Evolutionary conservation across 2,888 invertebrate species (phyloP).

Genomic region (Homarus gammarus): DNA sequence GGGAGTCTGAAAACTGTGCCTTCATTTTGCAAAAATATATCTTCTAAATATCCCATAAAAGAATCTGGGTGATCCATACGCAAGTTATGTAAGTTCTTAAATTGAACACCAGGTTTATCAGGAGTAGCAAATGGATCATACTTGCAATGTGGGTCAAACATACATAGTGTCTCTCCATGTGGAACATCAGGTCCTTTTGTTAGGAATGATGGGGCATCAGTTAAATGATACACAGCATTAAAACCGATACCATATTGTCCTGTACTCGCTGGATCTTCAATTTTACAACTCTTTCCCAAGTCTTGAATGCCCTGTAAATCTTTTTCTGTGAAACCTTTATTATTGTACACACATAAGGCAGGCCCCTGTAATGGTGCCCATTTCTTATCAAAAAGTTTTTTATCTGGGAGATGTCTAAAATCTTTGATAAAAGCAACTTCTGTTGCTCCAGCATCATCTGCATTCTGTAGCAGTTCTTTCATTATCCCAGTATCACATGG

Average conservation of each 20-base stretch:
- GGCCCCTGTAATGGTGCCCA: slow-evolving; percentile 50
- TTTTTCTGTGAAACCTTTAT: slow-evolving; percentile 36
- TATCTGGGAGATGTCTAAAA: slow-evolving; percentile 20
- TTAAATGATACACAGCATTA: slow-evolving; percentile 56
- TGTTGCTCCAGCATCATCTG: slow-evolving; percentile 61
- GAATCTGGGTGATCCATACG: slow-evolving; percentile 45
- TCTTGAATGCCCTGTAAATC: slow-evolving; percentile 49
- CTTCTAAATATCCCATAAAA: slow-evolving; percentile 40
- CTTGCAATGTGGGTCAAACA: slow-evolving; percentile 62
- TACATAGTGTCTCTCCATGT: slow-evolving; percentile 39
- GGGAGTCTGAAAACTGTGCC: slow-evolving; percentile 55
- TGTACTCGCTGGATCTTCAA: slow-evolving; percentile 32
- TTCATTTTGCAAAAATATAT: slow-evolving; percentile 4
- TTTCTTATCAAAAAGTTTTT: slow-evolving; percentile 32
- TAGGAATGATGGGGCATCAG: slow-evolving; percentile 57
- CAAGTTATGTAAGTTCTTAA: slow-evolving; percentile 23
- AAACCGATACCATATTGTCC: slow-evolving; percentile 63
- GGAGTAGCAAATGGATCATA: slow-evolving; percentile 39
- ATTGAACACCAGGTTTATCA: slow-evolving; percentile 35
- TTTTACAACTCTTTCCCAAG: slow-evolving; percentile 54
- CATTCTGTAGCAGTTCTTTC: slow-evolving; percentile 58
- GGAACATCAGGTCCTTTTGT: slow-evolving; percentile 38
- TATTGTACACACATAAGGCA: slow-evolving; percentile 53
- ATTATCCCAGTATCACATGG: slow-evolving; percentile 49
- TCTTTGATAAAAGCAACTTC: slow-evolving; percentile 41